Percentiles rank a stretch among this genome's conserved stretches.
Evolutionary conservation across 2,888 invertebrate genomes (phyloP).

Genomic region (Dicycla oo): DNA sequence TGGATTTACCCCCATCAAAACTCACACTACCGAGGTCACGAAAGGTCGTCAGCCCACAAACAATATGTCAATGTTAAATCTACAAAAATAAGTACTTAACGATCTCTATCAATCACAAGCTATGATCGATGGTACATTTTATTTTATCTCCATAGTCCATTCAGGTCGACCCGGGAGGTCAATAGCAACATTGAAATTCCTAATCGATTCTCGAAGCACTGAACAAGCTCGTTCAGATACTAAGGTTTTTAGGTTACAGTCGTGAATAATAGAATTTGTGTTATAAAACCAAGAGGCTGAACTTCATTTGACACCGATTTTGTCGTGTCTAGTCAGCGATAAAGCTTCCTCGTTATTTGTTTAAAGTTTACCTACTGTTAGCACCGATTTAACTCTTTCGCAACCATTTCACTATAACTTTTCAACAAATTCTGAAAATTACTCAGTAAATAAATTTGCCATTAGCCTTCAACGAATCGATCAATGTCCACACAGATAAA

Average conservation of each 20-base stretch:
- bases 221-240: conserved; percentile 15
- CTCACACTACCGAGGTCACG: conserved; percentile 33
- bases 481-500: conserved; percentile 33
- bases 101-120: conserved; percentile 64
- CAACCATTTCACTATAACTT: background rate
- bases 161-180: conserved; percentile 62
- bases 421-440: conserved; percentile 14
- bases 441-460: conserved; percentile 27
- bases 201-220: conserved; percentile 56
- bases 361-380: conserved; percentile 24
- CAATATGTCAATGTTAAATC: conserved; percentile 55
- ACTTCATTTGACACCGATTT: conserved; percentile 29
- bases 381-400: background rate
- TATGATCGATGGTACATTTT: conserved; percentile 63
- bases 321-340: conserved; percentile 9
- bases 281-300: conserved; percentile 21
- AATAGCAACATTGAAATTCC: conserved; percentile 60
- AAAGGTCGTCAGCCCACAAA: conserved; percentile 44
- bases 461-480: conserved; percentile 32
- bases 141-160: conserved; percentile 57
- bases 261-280: conserved; percentile 6
- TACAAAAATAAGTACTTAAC: conserved; percentile 43
- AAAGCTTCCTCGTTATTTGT: conserved; percentile 12
- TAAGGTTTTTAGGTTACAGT: conserved; percentile 41
- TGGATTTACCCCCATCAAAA: conserved; percentile 47